Evolutionary conservation across 2,113 vertebrate species (phyloP).

Genomic region (Aleadryas rufinucha): DNA sequence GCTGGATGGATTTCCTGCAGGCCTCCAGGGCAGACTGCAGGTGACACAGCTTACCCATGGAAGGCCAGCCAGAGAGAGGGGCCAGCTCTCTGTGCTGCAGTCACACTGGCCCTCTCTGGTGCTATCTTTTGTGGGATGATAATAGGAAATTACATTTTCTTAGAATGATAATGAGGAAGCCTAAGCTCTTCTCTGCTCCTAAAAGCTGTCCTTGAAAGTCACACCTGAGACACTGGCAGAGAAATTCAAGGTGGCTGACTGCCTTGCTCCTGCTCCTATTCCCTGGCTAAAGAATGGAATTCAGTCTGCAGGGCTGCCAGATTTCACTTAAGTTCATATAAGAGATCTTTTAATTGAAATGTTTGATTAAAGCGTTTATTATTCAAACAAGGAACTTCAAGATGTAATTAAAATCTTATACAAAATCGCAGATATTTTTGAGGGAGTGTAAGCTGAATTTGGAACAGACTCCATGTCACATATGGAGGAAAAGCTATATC

Average conservation of each 20-base stretch:
- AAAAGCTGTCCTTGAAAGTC: not conserved
- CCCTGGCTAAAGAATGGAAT: not conserved
- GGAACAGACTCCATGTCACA: not conserved
- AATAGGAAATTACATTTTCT: not conserved
- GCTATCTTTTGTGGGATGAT: not conserved
- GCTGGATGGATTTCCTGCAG: not conserved
- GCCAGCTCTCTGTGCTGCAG: not conserved
- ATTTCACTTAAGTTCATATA: not conserved
- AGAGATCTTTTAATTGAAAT: not conserved
- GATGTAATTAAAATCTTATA: not conserved
- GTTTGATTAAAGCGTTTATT: not conserved
- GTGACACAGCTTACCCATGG: not conserved
- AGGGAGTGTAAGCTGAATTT: not conserved
- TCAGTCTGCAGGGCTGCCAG: not conserved
- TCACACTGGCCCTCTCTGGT: accelerated
- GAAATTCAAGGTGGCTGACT: not conserved
- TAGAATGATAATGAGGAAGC: not conserved
- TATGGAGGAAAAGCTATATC: not conserved
- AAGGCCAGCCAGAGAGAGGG: not conserved
- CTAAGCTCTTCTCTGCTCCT: not conserved
- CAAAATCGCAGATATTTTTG: not conserved
- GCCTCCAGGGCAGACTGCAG: not conserved
- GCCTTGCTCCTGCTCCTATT: not conserved
- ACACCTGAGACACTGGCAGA: not conserved
- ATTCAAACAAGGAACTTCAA: not conserved